Evolutionary conservation across 2,113 vertebrate genomes (phyloP).

Genomic region (Nannospalax galili): DNA sequence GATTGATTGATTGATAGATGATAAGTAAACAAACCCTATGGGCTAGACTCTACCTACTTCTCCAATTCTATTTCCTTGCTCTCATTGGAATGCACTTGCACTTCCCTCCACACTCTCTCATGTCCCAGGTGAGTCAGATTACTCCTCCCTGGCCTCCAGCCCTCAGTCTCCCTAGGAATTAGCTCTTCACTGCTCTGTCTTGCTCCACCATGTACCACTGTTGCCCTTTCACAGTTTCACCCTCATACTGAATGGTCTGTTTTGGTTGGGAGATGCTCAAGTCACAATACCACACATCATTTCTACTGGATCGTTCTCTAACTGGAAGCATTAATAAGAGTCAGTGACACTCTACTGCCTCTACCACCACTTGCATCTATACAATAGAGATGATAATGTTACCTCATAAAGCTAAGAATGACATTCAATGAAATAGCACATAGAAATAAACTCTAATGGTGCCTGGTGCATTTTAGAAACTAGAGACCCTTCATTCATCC

Average conservation of each 20-base stretch:
- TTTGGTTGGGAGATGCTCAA: too few species aligned
- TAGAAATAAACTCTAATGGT: neutral
- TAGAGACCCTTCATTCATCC: neutral
- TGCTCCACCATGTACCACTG: neutral
- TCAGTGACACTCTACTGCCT: neutral
- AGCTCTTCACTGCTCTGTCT: neutral
- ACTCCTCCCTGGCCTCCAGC: neutral
- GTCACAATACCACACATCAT: neutral
- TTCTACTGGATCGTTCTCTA: neutral
- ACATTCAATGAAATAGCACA: neutral
- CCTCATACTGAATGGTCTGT: fast-evolving
- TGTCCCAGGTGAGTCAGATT: neutral
- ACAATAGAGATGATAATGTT: neutral
- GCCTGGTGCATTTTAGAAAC: neutral
- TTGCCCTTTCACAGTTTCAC: neutral
- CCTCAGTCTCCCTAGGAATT: neutral
- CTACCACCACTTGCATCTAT: neutral
- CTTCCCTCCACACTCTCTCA: neutral
- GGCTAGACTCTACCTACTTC: neutral
- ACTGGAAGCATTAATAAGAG: neutral
- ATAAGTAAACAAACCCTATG: too few species aligned
- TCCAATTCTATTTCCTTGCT: neutral
- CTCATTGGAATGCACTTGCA: neutral
- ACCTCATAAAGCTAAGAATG: neutral
- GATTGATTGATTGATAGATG: too few species aligned